Conservation (phyloP, 2,113 vertebrate species). For the Ancistrus triradiatus region DNA sequence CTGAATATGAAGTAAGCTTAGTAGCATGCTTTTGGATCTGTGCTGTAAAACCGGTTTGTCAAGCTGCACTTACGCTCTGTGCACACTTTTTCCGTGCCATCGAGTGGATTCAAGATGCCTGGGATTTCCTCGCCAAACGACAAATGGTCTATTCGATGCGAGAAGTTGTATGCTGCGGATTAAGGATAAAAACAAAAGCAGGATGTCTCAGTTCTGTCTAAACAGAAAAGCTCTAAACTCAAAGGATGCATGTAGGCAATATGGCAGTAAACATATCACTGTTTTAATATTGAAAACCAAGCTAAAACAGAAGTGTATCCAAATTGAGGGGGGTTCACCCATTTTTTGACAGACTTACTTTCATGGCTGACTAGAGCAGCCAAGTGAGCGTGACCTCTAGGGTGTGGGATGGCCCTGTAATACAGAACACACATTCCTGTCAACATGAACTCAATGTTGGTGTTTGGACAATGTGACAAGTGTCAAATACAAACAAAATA, state of each 20-base stretch:
- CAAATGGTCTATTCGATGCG: constrained; percentile 95
- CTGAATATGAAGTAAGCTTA: too few species aligned
- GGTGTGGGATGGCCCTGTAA: constrained; percentile 93
- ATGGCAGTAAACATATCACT: too few species aligned
- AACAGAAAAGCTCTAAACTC: neutral
- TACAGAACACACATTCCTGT: constrained; percentile 18
- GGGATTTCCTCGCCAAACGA: constrained; percentile 93
- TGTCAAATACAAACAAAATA: too few species aligned
- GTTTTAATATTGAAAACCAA: too few species aligned
- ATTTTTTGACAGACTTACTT: constrained; percentile 81
- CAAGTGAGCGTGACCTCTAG: constrained; percentile 92
- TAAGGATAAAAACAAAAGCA: neutral
- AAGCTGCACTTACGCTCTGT: constrained; percentile 74
- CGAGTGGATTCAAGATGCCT: constrained; percentile 90
- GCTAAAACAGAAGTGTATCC: too few species aligned
- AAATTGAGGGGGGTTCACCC: too few species aligned
- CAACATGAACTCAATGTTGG: too few species aligned
- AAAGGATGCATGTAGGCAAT: too few species aligned
- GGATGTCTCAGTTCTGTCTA: too few species aligned
- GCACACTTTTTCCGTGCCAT: constrained; percentile 94
- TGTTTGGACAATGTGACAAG: too few species aligned
- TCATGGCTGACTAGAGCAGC: constrained; percentile 94
- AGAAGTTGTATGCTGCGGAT: constrained; percentile 89
- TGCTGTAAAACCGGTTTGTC: neutral
- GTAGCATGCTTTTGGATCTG: too few species aligned